Base-by-base conservation (phyloP, 2,888 invertebrate species). In the Blastobasis lacticolella region DNA sequence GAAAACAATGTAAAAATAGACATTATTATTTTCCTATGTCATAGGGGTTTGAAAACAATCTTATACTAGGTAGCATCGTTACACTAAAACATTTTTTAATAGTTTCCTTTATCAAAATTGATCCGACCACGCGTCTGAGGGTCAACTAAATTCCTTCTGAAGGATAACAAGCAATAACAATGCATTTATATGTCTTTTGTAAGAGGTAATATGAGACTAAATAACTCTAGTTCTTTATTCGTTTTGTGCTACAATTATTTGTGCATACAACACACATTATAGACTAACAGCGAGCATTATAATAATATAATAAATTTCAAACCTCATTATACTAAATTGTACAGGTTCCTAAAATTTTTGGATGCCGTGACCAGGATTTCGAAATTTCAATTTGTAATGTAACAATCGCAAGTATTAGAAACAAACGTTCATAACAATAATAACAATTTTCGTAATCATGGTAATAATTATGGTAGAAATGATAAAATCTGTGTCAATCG, bases 101-200 rank as follows among this genome's bases (percentile, higher is more conserved):
- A 49, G 37, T 49, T 9, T 43, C 9, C 49, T 36, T 38, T 40
- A 10, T 41, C n/a, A 10, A 41, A 10, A 6, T 10, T 48, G 7
- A 7, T 10, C 72, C 76, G 76, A 64, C 79, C 81, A 80, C 4
- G 83, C 51, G 68, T 76, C 81, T 23, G 74, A 73, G 61, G 70
- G 67, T 73, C 67, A 87, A 81, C 70, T 65, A 66, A 83, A 83
- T 49, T 86, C 87, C 86, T 86, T 86, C 73, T 59, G 59, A 83
- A 87, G 87, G 86, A 87, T 86, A 87, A 87, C 85, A 86, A 83
- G 82, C 85, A 61, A 75, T 75, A 71, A 80, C 75, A 78, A 73
- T 76, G 23, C 23, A 23, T 23, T 23, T 23, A 23, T 76, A 59
- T 85, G 81, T 83, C 79, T 83, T 83, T 82, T 77, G 69, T 73